Evolutionary conservation across 2,113 vertebrate species (phyloP).

Genomic region (Gorsachius goisagi): DNA sequence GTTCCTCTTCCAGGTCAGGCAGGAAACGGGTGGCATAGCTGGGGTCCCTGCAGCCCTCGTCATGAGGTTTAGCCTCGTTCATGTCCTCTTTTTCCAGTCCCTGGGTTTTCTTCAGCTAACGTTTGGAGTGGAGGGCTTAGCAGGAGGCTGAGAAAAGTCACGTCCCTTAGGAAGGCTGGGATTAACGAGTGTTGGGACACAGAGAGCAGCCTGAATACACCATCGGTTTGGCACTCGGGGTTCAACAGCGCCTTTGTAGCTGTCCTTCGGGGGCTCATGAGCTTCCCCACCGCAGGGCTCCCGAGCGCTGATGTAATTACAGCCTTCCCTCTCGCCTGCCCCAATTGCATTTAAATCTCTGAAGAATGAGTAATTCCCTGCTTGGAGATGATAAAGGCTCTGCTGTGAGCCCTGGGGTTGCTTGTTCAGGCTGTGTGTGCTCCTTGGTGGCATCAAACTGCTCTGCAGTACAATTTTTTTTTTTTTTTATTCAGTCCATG

Average conservation of each 20-base stretch:
- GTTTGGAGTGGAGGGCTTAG: background rate
- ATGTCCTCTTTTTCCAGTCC: background rate
- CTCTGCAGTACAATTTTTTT: background rate
- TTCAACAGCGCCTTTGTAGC: background rate
- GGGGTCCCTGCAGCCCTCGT: background rate
- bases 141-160: background rate
- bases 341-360: background rate
- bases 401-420: background rate
- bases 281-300: background rate
- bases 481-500: background rate
- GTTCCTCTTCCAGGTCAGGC: conserved; percentile 58
- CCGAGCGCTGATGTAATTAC: background rate
- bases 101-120: background rate
- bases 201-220: accelerated
- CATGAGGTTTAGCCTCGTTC: accelerated
- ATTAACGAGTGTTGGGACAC: background rate
- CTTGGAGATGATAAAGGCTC: background rate
- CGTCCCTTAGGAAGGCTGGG: background rate
- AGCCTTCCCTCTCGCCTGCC: background rate
- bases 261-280: background rate
- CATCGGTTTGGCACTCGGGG: background rate
- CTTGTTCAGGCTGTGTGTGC: background rate
- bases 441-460: background rate
- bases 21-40: conserved; percentile 27
- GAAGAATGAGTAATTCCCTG: conserved; percentile 40